A percentile compares a stretch with the other conserved stretches of the same genome.
These are phyloP conservation scores for Grammomys surdaster DNA, from an alignment of 2,113 vertebrate genomes.

Conservation along the genomic window DNA sequence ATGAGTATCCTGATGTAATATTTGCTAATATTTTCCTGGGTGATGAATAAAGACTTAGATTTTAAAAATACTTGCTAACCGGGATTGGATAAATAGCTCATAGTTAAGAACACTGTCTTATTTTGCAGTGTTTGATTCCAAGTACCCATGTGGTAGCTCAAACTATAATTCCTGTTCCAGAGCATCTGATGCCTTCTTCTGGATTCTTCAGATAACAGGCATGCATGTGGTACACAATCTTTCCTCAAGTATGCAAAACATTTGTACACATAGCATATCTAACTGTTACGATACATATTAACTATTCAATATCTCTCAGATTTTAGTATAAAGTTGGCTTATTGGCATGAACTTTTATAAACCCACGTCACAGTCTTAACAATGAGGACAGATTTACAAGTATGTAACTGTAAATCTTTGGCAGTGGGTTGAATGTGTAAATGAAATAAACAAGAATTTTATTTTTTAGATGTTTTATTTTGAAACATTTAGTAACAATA, in stretches of 20 bases:
- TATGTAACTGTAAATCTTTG: background rate
- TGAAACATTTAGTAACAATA: conserved; percentile 1
- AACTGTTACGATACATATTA: background rate
- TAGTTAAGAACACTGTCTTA: background rate
- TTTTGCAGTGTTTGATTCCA: background rate
- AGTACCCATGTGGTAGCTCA: background rate
- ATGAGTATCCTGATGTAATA: background rate
- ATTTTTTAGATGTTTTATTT: conserved; percentile 5
- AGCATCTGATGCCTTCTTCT: background rate
- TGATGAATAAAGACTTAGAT: background rate
- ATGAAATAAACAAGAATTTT: background rate
- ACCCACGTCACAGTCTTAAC: background rate
- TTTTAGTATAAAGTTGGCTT: background rate
- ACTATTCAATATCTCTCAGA: background rate
- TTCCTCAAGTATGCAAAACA: background rate
- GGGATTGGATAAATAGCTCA: background rate
- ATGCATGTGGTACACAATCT: background rate
- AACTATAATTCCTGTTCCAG: too few species aligned
- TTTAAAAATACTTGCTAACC: background rate
- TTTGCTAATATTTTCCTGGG: background rate
- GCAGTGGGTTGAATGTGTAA: background rate
- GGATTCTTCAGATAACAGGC: background rate
- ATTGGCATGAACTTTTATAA: background rate
- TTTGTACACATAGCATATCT: background rate
- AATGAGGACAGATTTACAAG: background rate